A percentile compares a stretch with the other conserved stretches of the same genome.
Conservation (phyloP, 2,888 invertebrate genomes). For the Napeogenes inachia region DNA sequence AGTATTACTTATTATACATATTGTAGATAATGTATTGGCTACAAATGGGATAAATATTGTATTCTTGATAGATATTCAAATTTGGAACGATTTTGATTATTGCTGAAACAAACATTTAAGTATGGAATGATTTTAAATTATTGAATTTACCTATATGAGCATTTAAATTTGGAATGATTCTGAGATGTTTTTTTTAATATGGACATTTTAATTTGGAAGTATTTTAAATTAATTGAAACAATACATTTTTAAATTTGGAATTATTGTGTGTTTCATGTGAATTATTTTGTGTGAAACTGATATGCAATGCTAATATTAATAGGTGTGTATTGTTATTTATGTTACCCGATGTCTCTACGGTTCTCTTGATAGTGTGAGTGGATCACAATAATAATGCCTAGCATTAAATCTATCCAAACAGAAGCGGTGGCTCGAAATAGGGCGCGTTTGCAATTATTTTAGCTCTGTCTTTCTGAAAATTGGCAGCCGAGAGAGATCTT, state of each 20-base stretch:
- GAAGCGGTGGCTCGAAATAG: constrained; percentile 69
- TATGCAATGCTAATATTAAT: no score
- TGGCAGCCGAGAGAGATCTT: constrained; percentile 74
- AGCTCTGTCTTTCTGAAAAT: constrained; percentile 77
- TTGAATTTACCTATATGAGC: no score
- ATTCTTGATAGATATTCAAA: constrained; percentile 9
- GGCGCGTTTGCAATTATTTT: constrained; percentile 76
- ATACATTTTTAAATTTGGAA: no score
- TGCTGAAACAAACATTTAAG: no score
- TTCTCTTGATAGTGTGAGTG: constrained; percentile 42
- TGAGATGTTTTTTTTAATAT: no score
- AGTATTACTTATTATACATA: constrained; percentile 28
- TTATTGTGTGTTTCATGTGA: no score
- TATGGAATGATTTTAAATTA: no score
- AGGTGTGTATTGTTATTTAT: not conserved
- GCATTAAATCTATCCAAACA: constrained; percentile 70
- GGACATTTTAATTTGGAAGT: no score
- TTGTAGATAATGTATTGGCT: constrained; percentile 6
- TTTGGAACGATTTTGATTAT: constrained; percentile 23
- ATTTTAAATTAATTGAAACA: no score
- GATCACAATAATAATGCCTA: constrained; percentile 64
- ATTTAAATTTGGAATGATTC: no score
- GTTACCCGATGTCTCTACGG: constrained; percentile 17
- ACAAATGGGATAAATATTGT: no score
- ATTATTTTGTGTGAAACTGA: no score